A percentile compares a stretch with the other conserved stretches of the same genome.
Conservation (phyloP, 2,113 vertebrate genomes). For the Thryonomys swinderianus region DNA sequence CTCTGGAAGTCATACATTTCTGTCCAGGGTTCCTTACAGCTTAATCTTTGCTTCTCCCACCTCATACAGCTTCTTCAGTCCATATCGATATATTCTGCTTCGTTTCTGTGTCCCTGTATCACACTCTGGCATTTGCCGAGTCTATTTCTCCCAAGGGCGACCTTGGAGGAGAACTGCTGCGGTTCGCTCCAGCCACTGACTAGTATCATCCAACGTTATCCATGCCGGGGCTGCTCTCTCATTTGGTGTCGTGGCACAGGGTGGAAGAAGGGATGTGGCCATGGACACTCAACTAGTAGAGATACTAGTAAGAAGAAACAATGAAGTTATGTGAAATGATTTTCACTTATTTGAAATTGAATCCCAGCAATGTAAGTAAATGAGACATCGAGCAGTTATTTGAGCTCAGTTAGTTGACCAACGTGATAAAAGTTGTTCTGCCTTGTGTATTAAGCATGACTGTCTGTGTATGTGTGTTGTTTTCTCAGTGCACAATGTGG, state of each 20-base stretch:
- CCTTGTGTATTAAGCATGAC: neutral
- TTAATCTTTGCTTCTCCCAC: neutral
- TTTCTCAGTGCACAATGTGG: neutral
- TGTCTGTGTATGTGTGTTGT: neutral
- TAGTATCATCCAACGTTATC: too few relatives aligned
- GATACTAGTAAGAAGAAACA: neutral
- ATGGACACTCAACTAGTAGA: neutral
- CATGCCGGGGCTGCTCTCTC: neutral
- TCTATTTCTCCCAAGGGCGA: neutral
- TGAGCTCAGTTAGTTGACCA: neutral
- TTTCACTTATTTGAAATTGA: neutral
- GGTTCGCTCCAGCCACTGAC: rapidly evolving
- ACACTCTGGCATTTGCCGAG: neutral
- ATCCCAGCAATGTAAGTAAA: neutral
- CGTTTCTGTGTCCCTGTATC: neutral
- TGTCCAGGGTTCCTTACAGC: neutral
- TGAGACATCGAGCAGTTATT: neutral
- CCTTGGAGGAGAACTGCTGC: neutral
- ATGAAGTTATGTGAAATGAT: neutral
- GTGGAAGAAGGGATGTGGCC: neutral
- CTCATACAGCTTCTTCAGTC: neutral
- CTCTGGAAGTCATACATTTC: neutral
- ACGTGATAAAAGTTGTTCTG: neutral
- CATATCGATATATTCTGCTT: neutral
- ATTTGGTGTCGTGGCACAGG: neutral